Evolutionary conservation across 1,140 invertebrate genomes (phyloP).

Genomic region (Drosophila murphyi): DNA sequence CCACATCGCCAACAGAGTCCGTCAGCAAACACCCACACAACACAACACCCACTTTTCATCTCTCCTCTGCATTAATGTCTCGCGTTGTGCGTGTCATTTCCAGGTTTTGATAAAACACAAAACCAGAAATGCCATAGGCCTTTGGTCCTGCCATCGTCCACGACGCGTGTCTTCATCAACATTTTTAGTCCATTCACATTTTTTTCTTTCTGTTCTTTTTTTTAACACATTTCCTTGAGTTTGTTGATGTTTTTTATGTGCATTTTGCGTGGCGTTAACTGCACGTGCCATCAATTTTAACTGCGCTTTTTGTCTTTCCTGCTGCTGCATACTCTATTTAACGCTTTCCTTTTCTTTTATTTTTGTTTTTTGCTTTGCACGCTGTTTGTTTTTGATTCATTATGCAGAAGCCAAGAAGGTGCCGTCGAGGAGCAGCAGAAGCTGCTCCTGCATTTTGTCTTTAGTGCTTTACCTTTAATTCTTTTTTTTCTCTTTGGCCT

Average conservation of each 20-base stretch:
- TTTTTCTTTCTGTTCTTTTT: conserved; percentile 48
- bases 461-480: background rate
- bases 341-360: conserved; percentile 18
- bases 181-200: conserved; percentile 58
- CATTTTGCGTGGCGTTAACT: conserved; percentile 77
- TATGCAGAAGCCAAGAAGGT: conserved; percentile 35
- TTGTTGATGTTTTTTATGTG: conserved; percentile 69
- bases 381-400: conserved; percentile 57
- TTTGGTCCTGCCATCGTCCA: conserved; percentile 23
- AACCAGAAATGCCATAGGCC: conserved; percentile 40
- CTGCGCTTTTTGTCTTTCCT: conserved; percentile 59
- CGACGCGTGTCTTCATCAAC: conserved; percentile 57
- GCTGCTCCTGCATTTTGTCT: conserved; percentile 31
- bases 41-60: conserved; percentile 11
- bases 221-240: conserved; percentile 58
- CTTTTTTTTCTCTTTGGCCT: conserved; percentile 17
- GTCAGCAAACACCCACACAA: background rate
- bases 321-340: conserved; percentile 15
- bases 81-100: conserved; percentile 65
- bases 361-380: background rate
- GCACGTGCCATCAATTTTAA: conserved; percentile 78
- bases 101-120: conserved; percentile 56
- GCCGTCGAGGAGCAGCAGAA: conserved; percentile 1
- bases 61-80: conserved; percentile 38
- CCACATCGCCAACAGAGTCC: background rate